A percentile compares a stretch with the other conserved stretches of the same genome.
These are phyloP conservation scores for Vultur gryphus DNA, from an alignment of 2,797 vertebrate species.

Conservation along the genomic window DNA sequence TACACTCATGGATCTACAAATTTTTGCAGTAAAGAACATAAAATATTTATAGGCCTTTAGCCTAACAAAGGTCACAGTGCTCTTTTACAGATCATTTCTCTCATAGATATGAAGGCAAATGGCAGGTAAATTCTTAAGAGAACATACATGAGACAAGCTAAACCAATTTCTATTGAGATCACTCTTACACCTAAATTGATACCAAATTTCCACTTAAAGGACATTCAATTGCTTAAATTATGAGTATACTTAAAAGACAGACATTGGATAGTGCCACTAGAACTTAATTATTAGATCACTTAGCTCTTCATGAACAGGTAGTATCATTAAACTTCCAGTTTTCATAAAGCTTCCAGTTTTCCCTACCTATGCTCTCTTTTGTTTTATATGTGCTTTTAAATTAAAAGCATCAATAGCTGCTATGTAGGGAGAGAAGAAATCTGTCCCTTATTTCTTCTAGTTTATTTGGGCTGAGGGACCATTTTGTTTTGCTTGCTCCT, in stretches of 20 bases:
- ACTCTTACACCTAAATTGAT: not conserved
- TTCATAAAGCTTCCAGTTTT: not conserved
- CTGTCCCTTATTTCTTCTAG: not conserved
- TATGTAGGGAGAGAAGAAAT: not conserved
- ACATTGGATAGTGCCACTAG: not conserved
- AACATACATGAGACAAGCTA: not conserved
- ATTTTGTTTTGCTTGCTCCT: not conserved
- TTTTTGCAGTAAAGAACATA: not conserved
- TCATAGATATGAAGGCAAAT: not conserved
- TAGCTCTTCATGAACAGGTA: not conserved
- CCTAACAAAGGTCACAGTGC: not conserved
- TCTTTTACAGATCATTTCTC: conserved; percentile 16
- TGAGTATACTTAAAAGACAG: not conserved
- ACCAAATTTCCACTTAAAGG: not conserved
- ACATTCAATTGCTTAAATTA: not conserved
- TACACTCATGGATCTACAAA: not conserved
- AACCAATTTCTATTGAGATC: not conserved
- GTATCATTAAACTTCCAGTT: not conserved
- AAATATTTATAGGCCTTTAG: conserved; percentile 40
- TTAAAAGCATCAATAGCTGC: not conserved
- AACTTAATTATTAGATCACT: not conserved
- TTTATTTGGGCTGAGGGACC: not conserved
- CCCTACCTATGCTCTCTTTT: not conserved
- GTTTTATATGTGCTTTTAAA: not conserved
- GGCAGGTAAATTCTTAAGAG: not conserved